Evolutionary conservation across 2,888 invertebrate species (phyloP).

Genomic region (Leptopilina syphax): DNA sequence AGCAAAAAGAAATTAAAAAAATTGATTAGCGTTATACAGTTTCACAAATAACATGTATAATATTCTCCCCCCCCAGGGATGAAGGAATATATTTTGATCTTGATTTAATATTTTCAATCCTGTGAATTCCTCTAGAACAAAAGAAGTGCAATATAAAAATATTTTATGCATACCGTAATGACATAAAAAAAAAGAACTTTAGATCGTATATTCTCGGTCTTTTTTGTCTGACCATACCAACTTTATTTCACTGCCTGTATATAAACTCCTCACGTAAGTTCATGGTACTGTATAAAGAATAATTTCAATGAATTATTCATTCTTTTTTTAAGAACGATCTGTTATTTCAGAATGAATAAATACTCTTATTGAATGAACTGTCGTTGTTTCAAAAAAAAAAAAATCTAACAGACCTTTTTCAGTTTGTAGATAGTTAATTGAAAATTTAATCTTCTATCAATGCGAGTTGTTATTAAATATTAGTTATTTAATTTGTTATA

Average conservation of each 20-base stretch:
- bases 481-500: too few relatives aligned
- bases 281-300: constrained; percentile 13
- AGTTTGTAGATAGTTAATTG: too few relatives aligned
- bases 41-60: too few relatives aligned
- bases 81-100: neutral
- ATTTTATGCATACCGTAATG: constrained; percentile 18
- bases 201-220: constrained; percentile 2
- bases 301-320: constrained; percentile 29
- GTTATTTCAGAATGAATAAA: neutral
- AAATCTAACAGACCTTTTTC: too few relatives aligned
- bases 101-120: neutral
- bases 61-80: neutral
- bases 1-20: too few relatives aligned
- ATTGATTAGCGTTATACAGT: too few relatives aligned
- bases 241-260: constrained; percentile 20
- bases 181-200: neutral
- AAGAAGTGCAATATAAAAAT: constrained; percentile 2
- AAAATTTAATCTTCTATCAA: too few relatives aligned
- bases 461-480: too few relatives aligned
- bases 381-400: too few relatives aligned
- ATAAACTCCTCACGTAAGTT: constrained; percentile 20
- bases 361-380: neutral
- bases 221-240: constrained; percentile 9
- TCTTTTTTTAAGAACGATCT: constrained; percentile 9
- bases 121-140: neutral